phyloP scores from a whole-genome alignment of 2,113 vertebrate genomes.

The Sterna hirundo region DNA sequence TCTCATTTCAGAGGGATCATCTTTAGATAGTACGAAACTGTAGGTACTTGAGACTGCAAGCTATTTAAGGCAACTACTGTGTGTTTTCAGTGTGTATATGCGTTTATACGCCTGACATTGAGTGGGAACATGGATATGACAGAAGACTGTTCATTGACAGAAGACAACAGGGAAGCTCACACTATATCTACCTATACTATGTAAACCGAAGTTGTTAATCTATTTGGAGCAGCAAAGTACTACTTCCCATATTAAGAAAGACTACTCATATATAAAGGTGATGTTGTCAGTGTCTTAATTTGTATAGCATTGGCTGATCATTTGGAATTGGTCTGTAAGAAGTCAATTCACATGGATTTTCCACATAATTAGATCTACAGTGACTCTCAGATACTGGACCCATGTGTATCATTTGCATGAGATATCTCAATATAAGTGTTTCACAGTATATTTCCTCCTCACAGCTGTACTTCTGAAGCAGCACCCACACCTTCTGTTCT shows the following conservation, averaged over 20 bases:
- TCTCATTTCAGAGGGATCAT: not conserved
- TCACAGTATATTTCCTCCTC: constrained; percentile 1
- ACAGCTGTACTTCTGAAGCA: constrained; percentile 9
- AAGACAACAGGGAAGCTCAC: not conserved
- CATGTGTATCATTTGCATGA: not conserved
- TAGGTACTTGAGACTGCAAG: not conserved
- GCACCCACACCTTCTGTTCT: constrained; percentile 11
- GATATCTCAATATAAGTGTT: constrained; percentile 15
- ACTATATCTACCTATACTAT: not conserved
- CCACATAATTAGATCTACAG: not conserved
- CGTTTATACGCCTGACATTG: not conserved
- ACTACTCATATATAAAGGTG: not conserved
- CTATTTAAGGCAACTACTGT: not conserved
- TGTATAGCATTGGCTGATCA: not conserved
- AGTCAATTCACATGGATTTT: not conserved
- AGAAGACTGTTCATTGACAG: not conserved
- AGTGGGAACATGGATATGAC: not conserved
- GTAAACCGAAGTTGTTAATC: not conserved
- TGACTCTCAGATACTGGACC: not conserved
- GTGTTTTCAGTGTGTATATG: not conserved
- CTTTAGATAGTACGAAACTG: not conserved
- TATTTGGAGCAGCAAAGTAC: not conserved
- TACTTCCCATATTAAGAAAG: not conserved
- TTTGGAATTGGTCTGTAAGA: not conserved
- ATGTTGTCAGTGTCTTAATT: not conserved